Evolutionary conservation across 2,797 vertebrate species (phyloP).

Genomic region (Sternarchorhynchus goeldii): DNA sequence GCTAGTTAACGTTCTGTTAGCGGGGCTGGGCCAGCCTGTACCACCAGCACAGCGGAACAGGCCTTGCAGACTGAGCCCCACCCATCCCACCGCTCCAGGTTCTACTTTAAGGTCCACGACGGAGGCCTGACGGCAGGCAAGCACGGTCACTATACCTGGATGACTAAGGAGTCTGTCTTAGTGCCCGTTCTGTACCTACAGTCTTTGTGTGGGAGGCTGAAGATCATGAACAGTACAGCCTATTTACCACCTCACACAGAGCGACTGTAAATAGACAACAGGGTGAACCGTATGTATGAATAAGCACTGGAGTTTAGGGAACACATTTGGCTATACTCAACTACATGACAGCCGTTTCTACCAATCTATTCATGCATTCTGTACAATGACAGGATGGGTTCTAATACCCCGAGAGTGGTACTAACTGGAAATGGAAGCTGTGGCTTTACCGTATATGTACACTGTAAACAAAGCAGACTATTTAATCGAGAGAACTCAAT

Average conservation of each 20-base stretch:
- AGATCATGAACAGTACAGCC: slow-evolving; percentile 15
- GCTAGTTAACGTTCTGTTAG: slow-evolving; percentile 44
- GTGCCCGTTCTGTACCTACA: background rate
- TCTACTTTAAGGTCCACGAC: background rate
- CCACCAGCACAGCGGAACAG: slow-evolving; percentile 23
- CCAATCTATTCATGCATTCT: background rate
- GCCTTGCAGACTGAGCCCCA: slow-evolving; percentile 22
- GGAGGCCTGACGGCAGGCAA: background rate
- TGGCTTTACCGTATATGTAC: slow-evolving; percentile 22
- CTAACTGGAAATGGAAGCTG: slow-evolving; percentile 9
- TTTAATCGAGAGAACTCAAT: background rate
- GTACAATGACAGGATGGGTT: background rate
- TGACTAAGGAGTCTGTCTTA: background rate
- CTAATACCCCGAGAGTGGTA: background rate
- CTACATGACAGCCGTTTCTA: slow-evolving; percentile 23
- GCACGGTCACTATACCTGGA: background rate
- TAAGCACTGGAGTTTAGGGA: slow-evolving; percentile 34
- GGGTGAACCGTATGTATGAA: slow-evolving; percentile 36
- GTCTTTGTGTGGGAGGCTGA: background rate
- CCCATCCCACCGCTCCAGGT: slow-evolving; percentile 17
- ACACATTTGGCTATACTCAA: slow-evolving; percentile 39
- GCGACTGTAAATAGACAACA: background rate
- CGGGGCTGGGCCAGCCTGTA: slow-evolving; percentile 37
- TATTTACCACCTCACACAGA: background rate
- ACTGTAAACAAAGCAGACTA: slow-evolving; percentile 27